These are phyloP conservation scores for Mellivora capensis DNA, from an alignment of 2,113 vertebrate genomes.

Conservation along the genomic window DNA sequence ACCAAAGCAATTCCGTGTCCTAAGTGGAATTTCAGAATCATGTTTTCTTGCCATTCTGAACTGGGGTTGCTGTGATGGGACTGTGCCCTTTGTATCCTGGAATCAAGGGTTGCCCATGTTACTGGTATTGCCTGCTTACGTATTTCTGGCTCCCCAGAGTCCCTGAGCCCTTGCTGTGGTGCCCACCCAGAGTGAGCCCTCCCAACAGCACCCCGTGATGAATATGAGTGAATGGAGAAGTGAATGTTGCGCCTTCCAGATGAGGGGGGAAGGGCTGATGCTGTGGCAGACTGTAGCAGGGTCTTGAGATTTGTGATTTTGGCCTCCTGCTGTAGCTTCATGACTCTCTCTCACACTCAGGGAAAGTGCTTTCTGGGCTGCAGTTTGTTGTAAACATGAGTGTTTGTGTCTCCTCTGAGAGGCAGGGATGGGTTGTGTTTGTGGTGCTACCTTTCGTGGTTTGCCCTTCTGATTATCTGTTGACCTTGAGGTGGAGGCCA, in stretches of 20 bases:
- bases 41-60: neutral
- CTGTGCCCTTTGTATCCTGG: neutral
- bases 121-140: no score
- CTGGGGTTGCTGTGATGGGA: no score
- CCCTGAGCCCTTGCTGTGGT: rapidly evolving
- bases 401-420: neutral
- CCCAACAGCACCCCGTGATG: neutral
- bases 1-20: neutral
- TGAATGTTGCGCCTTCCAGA: neutral
- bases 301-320: neutral
- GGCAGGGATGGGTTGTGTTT: neutral
- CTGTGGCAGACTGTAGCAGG: rapidly evolving
- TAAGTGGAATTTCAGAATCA: neutral
- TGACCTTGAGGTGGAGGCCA: neutral
- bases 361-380: neutral
- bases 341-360: neutral
- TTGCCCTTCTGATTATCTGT: neutral
- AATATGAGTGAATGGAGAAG: neutral
- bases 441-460: neutral
- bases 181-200: neutral
- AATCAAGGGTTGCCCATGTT: neutral
- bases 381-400: neutral
- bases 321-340: neutral
- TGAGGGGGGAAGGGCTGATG: neutral
- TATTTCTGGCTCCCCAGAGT: neutral